Conservation (phyloP, 2,888 invertebrate species). For the Epinotia bilunana region DNA sequence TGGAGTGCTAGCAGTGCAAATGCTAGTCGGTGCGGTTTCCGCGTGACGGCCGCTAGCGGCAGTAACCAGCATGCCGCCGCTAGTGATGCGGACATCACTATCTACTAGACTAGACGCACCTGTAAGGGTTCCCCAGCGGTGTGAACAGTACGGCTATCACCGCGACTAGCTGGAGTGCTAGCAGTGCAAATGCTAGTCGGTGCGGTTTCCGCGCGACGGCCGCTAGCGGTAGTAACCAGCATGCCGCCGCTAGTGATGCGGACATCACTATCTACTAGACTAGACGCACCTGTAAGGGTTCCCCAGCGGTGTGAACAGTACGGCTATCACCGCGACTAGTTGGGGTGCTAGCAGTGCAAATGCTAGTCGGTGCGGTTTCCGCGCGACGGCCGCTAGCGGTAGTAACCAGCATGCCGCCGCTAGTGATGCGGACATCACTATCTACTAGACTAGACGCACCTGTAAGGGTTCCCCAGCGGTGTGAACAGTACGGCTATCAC, state of each 20-base stretch:
- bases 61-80: slow-evolving; percentile 55
- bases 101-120: background rate
- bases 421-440: too few species aligned
- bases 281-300: slow-evolving; percentile 82
- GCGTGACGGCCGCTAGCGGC: background rate
- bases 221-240: slow-evolving; percentile 56
- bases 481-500: slow-evolving; percentile 66
- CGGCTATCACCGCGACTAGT: slow-evolving; percentile 51
- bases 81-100: too few species aligned
- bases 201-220: background rate
- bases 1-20: too few species aligned
- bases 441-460: background rate
- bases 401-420: slow-evolving; percentile 55
- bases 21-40: background rate
- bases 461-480: slow-evolving; percentile 57
- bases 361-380: slow-evolving; percentile 49
- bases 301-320: slow-evolving; percentile 87
- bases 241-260: too few species aligned
- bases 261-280: background rate
- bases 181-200: slow-evolving; percentile 50
- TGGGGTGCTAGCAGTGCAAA: slow-evolving; percentile 41
- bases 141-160: slow-evolving; percentile 77
- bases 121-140: slow-evolving; percentile 88
- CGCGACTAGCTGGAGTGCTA: too few species aligned
- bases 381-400: background rate